Evolutionary conservation across 2,797 vertebrate species (phyloP).

Genomic region (Masticophis lateralis): DNA sequence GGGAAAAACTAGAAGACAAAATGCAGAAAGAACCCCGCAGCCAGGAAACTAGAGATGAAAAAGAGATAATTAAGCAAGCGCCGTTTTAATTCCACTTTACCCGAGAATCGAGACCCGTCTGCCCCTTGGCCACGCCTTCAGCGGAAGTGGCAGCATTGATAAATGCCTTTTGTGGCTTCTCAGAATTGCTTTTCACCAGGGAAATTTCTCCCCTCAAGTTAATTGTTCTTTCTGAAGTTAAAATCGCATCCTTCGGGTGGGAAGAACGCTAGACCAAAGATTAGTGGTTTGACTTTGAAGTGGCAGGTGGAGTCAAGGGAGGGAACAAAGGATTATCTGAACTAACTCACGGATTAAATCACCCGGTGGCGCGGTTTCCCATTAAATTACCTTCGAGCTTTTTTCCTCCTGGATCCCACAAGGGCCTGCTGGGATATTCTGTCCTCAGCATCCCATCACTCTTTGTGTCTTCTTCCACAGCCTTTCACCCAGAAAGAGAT

Average conservation of each 20-base stretch:
- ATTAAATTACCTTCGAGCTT: not conserved
- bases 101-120: too few species aligned
- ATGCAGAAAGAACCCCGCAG: too few species aligned
- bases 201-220: not conserved
- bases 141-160: not conserved
- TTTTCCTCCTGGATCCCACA: too few species aligned
- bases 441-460: fast-evolving
- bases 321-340: too few species aligned
- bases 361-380: not conserved
- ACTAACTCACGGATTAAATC: too few species aligned
- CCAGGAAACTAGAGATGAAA: too few species aligned
- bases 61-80: too few species aligned
- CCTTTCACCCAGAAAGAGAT: conserved; percentile 82
- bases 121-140: too few species aligned
- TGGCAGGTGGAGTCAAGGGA: not conserved
- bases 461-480: conserved; percentile 60
- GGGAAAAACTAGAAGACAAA: too few species aligned
- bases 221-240: not conserved
- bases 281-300: not conserved
- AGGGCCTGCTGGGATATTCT: not conserved
- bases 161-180: not conserved
- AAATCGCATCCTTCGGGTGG: not conserved
- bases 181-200: not conserved
- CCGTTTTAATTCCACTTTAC: too few species aligned
- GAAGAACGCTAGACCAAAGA: not conserved